phyloP scores from a whole-genome alignment of 2,113 vertebrate genomes.

The Dascyllus trimaculatus region DNA sequence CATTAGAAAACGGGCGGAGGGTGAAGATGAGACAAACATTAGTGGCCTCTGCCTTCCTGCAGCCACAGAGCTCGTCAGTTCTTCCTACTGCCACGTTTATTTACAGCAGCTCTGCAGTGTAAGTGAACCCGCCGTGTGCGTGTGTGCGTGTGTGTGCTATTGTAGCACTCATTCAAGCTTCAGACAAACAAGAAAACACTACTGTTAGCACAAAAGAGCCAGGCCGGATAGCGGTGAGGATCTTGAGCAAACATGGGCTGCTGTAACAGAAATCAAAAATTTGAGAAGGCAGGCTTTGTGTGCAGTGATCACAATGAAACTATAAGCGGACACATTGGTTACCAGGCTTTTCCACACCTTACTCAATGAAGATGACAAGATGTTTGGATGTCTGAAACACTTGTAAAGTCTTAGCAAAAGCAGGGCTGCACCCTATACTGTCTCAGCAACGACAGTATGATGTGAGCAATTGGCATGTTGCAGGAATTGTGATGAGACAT shows the following conservation, averaged over 20 bases:
- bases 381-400: neutral
- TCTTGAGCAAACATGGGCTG: conserved; percentile 3
- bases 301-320: neutral
- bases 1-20: conserved; percentile 62
- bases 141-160: conserved; percentile 4
- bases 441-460: too few relatives aligned
- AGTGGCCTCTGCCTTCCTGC: conserved; percentile 59
- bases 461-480: too few relatives aligned
- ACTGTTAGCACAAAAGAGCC: conserved; percentile 16
- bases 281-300: neutral
- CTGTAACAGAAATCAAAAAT: neutral
- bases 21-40: conserved; percentile 69
- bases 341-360: neutral
- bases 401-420: neutral
- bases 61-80: conserved; percentile 33
- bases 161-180: conserved; percentile 23
- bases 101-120: conserved; percentile 34
- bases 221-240: neutral
- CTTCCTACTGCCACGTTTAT: conserved; percentile 46
- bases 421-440: too few relatives aligned
- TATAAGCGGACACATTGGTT: neutral
- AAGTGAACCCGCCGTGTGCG: conserved; percentile 15
- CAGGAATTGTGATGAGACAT: too few relatives aligned
- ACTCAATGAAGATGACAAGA: neutral
- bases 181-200: conserved; percentile 32